Evolutionary conservation across 2,888 invertebrate species (phyloP), one percentile per base, ranked within the genome.

Genomic region (Mythimna pallens): DNA sequence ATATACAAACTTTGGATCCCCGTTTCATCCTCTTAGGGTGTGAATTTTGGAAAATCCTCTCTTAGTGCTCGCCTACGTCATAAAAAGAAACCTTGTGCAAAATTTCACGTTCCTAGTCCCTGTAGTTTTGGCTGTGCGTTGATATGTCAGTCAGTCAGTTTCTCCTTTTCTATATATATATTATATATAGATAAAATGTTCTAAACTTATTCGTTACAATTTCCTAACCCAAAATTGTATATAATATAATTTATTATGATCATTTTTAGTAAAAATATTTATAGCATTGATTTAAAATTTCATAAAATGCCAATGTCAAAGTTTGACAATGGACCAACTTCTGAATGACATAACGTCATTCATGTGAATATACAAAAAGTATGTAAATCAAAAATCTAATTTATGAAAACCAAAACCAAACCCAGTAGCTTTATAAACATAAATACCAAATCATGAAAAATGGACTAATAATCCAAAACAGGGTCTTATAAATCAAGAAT

Each of bases 401-500:
- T 40, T 14, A 61, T 40, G 22, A 8, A 40, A 61, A 1, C 3
- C 7, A 8, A 40, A 61, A 1, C 3, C 7, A 61, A 61, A 14
- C 22, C 40, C 12, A 40, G n/a, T 36, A 59, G 59, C 36, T 12
- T 43, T 12, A 43, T 47, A 36, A 9, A 7, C 6, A 14, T n/a
- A 59, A n/a, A 36, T 3, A n/a, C 34, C 6, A 59, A n/a, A n/a
- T 36, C 25, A 22, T 58, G 1, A 20, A 62, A 10, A n/a, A 40
- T 43, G 17, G 7, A 30, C 25, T 12, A 40, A 17, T n/a, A 47
- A 25, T 7, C 7, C 14, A 52, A 50, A 52, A 22, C 10, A 1
- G n/a, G 20, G 22, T 52, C 25, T 30, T 54, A 22, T 57, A 81
- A 63, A 65, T 65, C 54, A 81, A 30, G 10, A 54, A 55, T 22